A percentile compares a stretch with the other conserved stretches of the same genome.
These are phyloP conservation scores for Phenacoccus solenopsis DNA, from an alignment of 1,140 invertebrate species.

Conservation along the genomic window DNA sequence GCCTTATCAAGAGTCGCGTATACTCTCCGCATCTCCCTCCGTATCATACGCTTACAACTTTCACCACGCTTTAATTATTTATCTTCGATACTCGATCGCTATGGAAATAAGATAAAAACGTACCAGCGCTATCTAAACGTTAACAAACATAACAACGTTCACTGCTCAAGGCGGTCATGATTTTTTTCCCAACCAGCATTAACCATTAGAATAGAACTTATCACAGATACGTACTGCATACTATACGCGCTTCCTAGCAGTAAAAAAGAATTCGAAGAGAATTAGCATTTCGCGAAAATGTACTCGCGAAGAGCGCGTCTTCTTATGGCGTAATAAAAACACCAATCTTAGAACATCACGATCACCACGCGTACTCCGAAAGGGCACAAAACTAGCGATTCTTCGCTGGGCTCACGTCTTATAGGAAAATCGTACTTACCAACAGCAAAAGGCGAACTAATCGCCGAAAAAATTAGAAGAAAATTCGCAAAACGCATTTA, in stretches of 20 bases:
- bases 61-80: conserved; percentile 8
- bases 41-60: neutral
- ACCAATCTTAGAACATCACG: neutral
- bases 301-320: no score
- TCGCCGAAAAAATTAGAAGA: no score
- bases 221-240: neutral
- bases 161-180: conserved; percentile 12
- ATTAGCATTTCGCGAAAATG: neutral
- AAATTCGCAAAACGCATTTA: no score
- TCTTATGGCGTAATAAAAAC: neutral
- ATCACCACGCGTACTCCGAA: no score
- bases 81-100: neutral
- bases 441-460: no score
- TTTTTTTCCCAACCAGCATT: neutral
- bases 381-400: no score
- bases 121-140: conserved; percentile 4
- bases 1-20: no score
- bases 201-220: conserved; percentile 9
- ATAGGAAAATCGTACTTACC: no score
- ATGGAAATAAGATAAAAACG: conserved; percentile 2
- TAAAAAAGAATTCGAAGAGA: neutral
- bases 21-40: neutral
- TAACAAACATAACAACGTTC: conserved; percentile 12
- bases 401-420: no score
- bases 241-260: neutral